phyloP scores from a whole-genome alignment of 2,113 vertebrate genomes.

The Tyto alba region DNA sequence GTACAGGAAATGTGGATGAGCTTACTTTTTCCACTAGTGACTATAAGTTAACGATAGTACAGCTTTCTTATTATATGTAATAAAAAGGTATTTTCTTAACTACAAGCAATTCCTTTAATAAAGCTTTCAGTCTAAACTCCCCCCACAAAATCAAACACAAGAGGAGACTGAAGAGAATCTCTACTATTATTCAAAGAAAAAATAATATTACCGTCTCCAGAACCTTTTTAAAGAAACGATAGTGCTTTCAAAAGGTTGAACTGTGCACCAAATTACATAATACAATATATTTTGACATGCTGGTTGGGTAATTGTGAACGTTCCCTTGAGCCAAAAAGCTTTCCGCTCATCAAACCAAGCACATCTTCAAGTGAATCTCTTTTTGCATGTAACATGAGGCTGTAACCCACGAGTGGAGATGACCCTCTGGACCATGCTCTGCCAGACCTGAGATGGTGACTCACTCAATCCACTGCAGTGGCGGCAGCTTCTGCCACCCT shows the following conservation, averaged over 20 bases:
- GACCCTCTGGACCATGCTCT: not conserved
- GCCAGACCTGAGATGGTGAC: accelerated
- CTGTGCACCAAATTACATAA: not conserved
- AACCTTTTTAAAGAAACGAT: not conserved
- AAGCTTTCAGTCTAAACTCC: not conserved
- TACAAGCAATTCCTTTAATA: not conserved
- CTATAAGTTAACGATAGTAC: not conserved
- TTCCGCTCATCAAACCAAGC: not conserved
- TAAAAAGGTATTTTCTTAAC: not conserved
- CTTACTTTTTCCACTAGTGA: not conserved
- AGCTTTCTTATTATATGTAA: not conserved
- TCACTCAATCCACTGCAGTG: accelerated
- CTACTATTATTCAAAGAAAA: not conserved
- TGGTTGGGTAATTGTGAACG: not conserved
- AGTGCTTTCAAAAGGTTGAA: not conserved
- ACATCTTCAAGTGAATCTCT: not conserved
- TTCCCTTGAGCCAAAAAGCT: slow-evolving; percentile 29
- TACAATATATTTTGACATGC: not conserved
- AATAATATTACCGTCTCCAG: not conserved
- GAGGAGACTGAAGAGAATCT: not conserved
- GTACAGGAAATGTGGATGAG: not conserved
- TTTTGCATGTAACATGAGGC: not conserved
- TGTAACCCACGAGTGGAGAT: accelerated
- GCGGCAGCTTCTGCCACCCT: not conserved
- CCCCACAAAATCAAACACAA: slow-evolving; percentile 22